Evolutionary conservation across 2,888 invertebrate species (phyloP).

Genomic region (Sabellastarte sp.): DNA sequence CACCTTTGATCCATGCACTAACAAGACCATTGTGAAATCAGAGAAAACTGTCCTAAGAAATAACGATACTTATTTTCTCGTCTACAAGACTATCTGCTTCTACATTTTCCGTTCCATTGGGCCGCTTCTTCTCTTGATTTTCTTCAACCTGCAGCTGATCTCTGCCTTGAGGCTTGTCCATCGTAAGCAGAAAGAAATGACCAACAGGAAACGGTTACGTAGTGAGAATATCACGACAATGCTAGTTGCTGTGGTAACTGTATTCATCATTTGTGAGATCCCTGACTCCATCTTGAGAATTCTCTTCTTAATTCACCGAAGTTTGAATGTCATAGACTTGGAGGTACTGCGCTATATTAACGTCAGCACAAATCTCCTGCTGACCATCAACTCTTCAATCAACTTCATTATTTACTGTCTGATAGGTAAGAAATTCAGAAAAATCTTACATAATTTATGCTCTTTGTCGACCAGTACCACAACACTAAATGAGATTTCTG

Average conservation of each 20-base stretch:
- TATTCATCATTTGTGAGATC: conserved; percentile 24
- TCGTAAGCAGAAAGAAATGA: background rate
- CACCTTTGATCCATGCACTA: background rate
- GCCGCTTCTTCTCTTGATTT: conserved; percentile 27
- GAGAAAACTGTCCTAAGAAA: conserved; percentile 7
- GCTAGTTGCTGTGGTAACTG: conserved; percentile 25
- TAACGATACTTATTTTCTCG: conserved; percentile 27
- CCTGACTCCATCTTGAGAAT: conserved; percentile 21
- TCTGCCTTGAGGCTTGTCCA: conserved; percentile 16
- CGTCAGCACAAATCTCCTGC: conserved; percentile 10
- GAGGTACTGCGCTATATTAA: conserved; percentile 5
- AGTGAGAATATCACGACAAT: conserved; percentile 21
- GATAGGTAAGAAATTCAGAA: conserved; percentile 25
- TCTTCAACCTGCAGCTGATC: conserved; percentile 27
- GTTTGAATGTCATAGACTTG: background rate
- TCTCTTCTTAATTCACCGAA: conserved; percentile 4
- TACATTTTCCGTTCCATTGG: conserved; percentile 33
- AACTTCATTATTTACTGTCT: conserved; percentile 30
- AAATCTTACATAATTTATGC: conserved; percentile 10
- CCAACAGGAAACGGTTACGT: background rate
- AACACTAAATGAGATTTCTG: background rate
- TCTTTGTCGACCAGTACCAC: background rate
- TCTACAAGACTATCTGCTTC: conserved; percentile 33
- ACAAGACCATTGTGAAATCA: background rate
- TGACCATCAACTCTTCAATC: conserved; percentile 27